Evolutionary conservation across 2,888 invertebrate genomes (phyloP), one percentile per base, ranked within the genome.

Genomic region (Phytoseiulus persimilis): DNA sequence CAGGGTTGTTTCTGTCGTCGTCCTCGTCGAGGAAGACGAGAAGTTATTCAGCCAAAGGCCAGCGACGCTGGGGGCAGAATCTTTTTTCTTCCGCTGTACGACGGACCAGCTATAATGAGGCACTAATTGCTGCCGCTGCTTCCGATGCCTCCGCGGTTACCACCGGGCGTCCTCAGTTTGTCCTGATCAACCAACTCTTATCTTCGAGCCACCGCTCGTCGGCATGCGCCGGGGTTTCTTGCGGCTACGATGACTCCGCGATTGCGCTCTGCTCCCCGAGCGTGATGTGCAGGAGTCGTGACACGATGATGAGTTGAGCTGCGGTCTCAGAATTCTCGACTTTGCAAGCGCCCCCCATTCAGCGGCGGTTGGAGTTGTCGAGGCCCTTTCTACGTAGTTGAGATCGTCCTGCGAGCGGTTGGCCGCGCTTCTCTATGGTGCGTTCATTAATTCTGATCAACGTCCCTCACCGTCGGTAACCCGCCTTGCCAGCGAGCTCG

Each of bases 401-500:
- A 65, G 65, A 65, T 65, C 18, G 65, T 23, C 65, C 65, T 65
- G 18, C 65, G 65, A 65, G 65, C 18, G 11, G 18, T 23, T 18
- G 65, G 65, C 65, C 18, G 11, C 65, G 65, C 18, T 65, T 65
- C 65, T 65, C 65, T 65, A 65, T 65, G 5, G 23, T 65, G 65
- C 65, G 65, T 65, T 65, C 65, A 65, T 65, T 65, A 65, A 65
- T 65, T 65, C 65, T 65, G 65, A 65, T 65, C 65, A 65, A 65
- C 65, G 65, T 65, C 65, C 65, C 23, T 65, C 65, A 65, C 65
- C 18, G 65, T 65, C 18, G 65, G 65, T 28, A 65, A 65, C 65
- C 65, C 18, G 28, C 65, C 28, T 28, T 11, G 65, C 65, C 65
- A 28, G 65, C 65, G 65, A 65, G 65, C 65, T 65, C 18, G 65